phyloP scores from a whole-genome alignment of 2,888 invertebrate species.

The Nycteola revayana region DNA sequence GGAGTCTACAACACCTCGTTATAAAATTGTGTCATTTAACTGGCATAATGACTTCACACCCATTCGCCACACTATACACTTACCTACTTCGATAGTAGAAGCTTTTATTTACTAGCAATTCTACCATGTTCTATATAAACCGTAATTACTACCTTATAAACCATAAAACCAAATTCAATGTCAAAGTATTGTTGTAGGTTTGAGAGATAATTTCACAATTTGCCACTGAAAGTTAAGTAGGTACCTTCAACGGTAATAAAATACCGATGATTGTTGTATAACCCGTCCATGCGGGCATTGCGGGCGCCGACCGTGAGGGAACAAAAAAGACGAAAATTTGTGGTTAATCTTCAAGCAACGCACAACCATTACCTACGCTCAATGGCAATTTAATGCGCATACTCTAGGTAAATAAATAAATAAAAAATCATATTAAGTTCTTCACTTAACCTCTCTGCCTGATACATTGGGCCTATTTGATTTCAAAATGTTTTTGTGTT shows the following conservation, averaged over 20 bases:
- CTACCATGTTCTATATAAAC: too few relatives aligned
- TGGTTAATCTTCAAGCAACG: slow-evolving; percentile 44
- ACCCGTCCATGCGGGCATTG: slow-evolving; percentile 64
- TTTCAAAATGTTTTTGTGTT: too few relatives aligned
- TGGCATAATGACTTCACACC: slow-evolving; percentile 24
- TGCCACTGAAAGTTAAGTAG: slow-evolving; percentile 38
- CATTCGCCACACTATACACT: slow-evolving; percentile 8
- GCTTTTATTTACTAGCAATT: neutral
- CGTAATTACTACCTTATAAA: neutral
- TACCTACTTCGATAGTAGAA: slow-evolving; percentile 8
- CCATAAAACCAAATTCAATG: slow-evolving; percentile 1
- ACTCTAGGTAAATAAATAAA: too few relatives aligned
- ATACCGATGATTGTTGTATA: slow-evolving; percentile 47
- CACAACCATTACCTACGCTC: neutral
- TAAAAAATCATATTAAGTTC: too few relatives aligned
- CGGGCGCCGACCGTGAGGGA: slow-evolving; percentile 49
- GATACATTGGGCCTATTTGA: too few relatives aligned
- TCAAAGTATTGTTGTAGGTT: slow-evolving; percentile 5
- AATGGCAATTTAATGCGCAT: too few relatives aligned
- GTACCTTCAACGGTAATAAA: slow-evolving; percentile 51
- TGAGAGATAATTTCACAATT: slow-evolving; percentile 15
- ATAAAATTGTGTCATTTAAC: slow-evolving; percentile 37
- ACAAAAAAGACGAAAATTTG: slow-evolving; percentile 60
- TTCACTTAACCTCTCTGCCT: too few relatives aligned
- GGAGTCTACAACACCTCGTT: slow-evolving; percentile 17